Conservation (phyloP, 2,888 invertebrate genomes). For the Aelia acuminata region DNA sequence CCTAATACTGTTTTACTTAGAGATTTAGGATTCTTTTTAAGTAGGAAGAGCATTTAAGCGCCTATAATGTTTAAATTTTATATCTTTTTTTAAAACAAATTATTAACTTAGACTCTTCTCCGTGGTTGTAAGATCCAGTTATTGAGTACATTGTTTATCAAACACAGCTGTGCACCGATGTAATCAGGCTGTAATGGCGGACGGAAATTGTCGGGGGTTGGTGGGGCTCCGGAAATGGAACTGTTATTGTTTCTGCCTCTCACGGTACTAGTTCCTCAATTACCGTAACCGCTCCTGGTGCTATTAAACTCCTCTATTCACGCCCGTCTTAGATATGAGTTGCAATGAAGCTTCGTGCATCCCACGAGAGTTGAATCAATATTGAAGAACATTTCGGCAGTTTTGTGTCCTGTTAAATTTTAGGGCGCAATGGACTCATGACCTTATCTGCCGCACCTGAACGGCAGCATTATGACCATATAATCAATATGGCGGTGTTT, state of each 20-base stretch:
- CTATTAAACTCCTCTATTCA: background rate
- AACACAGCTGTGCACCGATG: conserved; percentile 3
- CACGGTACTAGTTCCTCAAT: conserved; percentile 47
- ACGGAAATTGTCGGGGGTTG: conserved; percentile 35
- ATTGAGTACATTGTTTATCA: conserved; percentile 21
- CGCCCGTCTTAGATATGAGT: background rate
- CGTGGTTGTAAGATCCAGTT: background rate
- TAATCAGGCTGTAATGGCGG: conserved; percentile 19
- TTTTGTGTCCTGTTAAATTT: background rate
- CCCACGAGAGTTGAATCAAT: background rate
- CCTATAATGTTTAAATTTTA: too few relatives aligned
- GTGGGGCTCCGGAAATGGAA: conserved; percentile 41
- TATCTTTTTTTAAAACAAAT: too few relatives aligned
- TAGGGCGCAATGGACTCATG: background rate
- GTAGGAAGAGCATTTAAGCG: too few relatives aligned
- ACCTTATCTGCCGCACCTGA: background rate
- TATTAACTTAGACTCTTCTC: background rate
- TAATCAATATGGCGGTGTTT: conserved; percentile 44
- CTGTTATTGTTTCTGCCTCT: conserved; percentile 46
- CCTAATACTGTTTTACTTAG: too few relatives aligned
- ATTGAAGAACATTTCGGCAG: background rate
- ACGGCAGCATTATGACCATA: conserved; percentile 8
- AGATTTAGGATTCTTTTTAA: too few relatives aligned
- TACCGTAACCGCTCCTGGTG: background rate
- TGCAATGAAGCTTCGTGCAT: background rate